A percentile compares a stretch with the other conserved stretches of the same genome.
Evolutionary conservation across 1,140 invertebrate species (phyloP).

Genomic region (Drosophila arizonae): DNA sequence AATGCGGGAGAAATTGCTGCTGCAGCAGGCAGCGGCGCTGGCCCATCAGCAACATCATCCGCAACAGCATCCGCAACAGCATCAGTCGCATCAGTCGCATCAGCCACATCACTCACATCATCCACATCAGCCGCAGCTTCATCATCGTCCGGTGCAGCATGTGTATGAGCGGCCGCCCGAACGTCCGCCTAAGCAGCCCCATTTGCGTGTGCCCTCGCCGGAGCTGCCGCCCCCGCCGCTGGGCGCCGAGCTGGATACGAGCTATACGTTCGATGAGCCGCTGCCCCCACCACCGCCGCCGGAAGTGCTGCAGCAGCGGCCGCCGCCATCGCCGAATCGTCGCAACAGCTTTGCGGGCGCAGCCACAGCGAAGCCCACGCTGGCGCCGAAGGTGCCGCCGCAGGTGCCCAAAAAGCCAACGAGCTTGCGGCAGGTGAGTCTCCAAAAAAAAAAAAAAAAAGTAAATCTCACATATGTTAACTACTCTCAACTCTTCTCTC

Average conservation of each 20-base stretch:
- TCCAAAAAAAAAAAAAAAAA: background rate
- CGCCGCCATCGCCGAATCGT: conserved; percentile 67
- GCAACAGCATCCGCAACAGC: conserved; percentile 64
- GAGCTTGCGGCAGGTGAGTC: conserved; percentile 73
- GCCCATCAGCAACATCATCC: conserved; percentile 79
- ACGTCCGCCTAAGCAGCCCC: conserved; percentile 88
- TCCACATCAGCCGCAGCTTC: conserved; percentile 55
- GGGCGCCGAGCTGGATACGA: conserved; percentile 85
- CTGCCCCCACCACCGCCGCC: conserved; percentile 89
- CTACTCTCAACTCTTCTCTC: conserved; percentile 8
- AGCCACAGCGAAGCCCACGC: conserved; percentile 43
- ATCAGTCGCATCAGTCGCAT: conserved; percentile 70
- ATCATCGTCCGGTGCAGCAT: background rate
- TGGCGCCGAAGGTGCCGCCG: conserved; percentile 50
- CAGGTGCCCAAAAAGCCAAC: conserved; percentile 77
- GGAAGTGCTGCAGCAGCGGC: conserved; percentile 76
- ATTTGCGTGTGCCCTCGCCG: conserved; percentile 87
- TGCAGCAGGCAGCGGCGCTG: conserved; percentile 72
- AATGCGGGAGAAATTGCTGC: conserved; percentile 73
- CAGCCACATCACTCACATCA: conserved; percentile 47
- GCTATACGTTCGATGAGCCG: conserved; percentile 86
- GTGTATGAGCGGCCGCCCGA: conserved; percentile 84
- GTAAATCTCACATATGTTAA: background rate
- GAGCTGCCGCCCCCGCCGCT: conserved; percentile 89
- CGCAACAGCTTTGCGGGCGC: conserved; percentile 82